Base-by-base conservation (phyloP, 2,888 invertebrate species). In the Bembecia ichneumoniformis region DNA sequence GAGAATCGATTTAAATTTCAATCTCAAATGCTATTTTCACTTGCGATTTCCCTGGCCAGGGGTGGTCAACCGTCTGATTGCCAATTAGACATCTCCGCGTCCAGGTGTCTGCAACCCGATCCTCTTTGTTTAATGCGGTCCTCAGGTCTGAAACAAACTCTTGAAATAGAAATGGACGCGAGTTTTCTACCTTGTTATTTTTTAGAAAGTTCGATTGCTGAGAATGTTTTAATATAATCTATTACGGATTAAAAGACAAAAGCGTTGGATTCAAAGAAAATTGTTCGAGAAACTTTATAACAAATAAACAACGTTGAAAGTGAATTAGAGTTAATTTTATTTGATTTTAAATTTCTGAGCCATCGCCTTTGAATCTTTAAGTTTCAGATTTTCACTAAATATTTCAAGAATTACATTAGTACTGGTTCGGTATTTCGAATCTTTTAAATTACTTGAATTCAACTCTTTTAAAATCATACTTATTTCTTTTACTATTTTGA, bases 11-110 rank as follows among this genome's bases (percentile, higher is more conserved):
- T 11, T 14, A 3, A 40, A 40, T 40, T 40, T 40, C 13, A 5
- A 40, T 40, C 40, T 14, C 40, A 14, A 40, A 40, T 3, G 28
- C 28, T 28, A 28, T n/a, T 40, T 40, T 40, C 40, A 40, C n/a
- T 13, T 40, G 40, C 40, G 3, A 40, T 40, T n/a, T 40, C 40
- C 11, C 40, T 15, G 54, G 48, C 48, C 55, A 57, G 55, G 52
- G 62, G 65, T 63, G 63, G 60, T 60, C 63, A 68, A 64, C 66
- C 68, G 68, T 69, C 68, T 72, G 73, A 76, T 73, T 74, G 71
- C 58, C 72, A 75, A 76, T 74, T 73, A 72, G 59, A 58, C 53
- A 56, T 58, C 48, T 52, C 52, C 56, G 59, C 57, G 57, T 53
- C 60, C 71, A 74, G 73, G 71, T 74, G 69, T 63, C 59, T 63